These are phyloP conservation scores for Luperina nickerlii DNA, from an alignment of 2,888 invertebrate genomes.

Conservation along the genomic window DNA sequence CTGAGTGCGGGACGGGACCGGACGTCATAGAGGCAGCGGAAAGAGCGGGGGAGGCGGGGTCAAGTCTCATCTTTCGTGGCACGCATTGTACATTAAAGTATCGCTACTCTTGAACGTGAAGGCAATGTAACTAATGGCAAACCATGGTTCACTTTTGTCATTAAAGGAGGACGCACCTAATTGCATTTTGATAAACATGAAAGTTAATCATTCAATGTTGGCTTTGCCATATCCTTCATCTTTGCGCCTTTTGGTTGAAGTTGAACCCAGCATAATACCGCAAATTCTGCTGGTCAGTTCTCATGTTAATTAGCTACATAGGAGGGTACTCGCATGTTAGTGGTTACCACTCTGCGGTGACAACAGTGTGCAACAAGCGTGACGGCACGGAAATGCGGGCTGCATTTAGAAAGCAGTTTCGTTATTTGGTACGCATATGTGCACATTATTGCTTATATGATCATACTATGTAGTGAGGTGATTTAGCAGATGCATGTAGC, in stretches of 20 bases:
- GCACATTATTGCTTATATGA: slow-evolving; percentile 52
- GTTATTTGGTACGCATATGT: slow-evolving; percentile 63
- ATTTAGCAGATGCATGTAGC: slow-evolving; percentile 14
- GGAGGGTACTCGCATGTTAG: slow-evolving; percentile 28
- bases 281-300: slow-evolving; percentile 26
- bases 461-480: slow-evolving; percentile 22
- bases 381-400: slow-evolving; percentile 79
- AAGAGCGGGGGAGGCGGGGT: too few species aligned
- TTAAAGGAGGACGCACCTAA: background rate
- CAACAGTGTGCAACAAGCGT: slow-evolving; percentile 70
- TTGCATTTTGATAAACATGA: background rate
- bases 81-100: too few species aligned
- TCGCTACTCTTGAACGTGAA: background rate
- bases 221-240: background rate
- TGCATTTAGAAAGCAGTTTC: slow-evolving; percentile 77
- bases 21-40: too few species aligned
- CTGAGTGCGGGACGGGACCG: too few species aligned
- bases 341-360: slow-evolving; percentile 60
- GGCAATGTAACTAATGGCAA: background rate
- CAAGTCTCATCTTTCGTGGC: too few species aligned
- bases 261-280: background rate
- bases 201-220: background rate
- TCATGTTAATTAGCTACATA: slow-evolving; percentile 41
- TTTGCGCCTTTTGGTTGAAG: background rate
- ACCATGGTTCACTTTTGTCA: background rate